Conservation (phyloP, 2,113 vertebrate species). For the Ranitomeya variabilis region DNA sequence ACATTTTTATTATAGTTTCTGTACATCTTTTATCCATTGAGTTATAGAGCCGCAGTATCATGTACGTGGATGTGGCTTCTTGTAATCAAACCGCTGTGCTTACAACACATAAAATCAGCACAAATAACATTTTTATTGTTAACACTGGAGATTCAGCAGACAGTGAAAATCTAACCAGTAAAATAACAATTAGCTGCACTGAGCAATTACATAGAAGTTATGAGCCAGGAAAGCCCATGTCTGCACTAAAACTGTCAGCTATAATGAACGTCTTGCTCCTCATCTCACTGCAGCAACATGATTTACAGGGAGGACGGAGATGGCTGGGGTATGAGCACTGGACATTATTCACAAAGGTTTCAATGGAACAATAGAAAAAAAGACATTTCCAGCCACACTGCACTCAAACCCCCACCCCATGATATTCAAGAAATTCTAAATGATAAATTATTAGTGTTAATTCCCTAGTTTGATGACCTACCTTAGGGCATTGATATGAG, state of each 20-base stretch:
- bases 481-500: too few relatives aligned
- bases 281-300: background rate
- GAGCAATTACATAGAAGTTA: background rate
- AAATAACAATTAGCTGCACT: constrained; percentile 16
- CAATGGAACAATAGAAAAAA: background rate
- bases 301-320: background rate
- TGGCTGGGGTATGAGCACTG: background rate
- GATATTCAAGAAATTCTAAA: too few relatives aligned
- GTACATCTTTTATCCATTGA: too few relatives aligned
- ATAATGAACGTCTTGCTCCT: background rate
- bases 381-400: background rate
- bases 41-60: too few relatives aligned
- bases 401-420: too few relatives aligned
- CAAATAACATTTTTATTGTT: background rate
- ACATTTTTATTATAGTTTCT: too few relatives aligned
- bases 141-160: background rate
- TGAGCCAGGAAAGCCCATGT: background rate
- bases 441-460: too few relatives aligned
- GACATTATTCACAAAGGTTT: background rate
- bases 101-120: background rate
- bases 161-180: background rate
- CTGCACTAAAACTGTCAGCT: constrained; percentile 26
- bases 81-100: background rate
- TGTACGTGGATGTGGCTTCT: background rate
- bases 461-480: too few relatives aligned